A percentile compares a stretch with the other conserved stretches of the same genome.
phyloP scores from a whole-genome alignment of 2,888 invertebrate genomes.

The Platynereis dumerilii region DNA sequence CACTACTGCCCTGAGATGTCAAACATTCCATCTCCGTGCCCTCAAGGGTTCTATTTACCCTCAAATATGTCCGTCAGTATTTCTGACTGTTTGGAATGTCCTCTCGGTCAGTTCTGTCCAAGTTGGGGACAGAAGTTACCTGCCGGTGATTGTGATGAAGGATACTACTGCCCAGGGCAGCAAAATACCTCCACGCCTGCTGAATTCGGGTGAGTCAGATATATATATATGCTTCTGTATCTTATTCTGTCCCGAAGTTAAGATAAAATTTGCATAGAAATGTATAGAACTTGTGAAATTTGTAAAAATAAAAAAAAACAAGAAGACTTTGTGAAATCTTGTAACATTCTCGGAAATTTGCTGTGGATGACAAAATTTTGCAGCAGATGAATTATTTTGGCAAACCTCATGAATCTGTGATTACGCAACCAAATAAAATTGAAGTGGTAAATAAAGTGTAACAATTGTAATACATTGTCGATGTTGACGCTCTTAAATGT shows the following conservation, averaged over 20 bases:
- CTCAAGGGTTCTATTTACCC: conserved; percentile 45
- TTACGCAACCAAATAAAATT: no score
- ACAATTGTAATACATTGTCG: no score
- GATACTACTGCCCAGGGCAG: conserved; percentile 57
- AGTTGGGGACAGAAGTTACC: conserved; percentile 46
- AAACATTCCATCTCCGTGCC: conserved; percentile 42
- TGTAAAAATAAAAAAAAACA: no score
- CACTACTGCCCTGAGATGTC: conserved; percentile 54
- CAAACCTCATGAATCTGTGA: no score
- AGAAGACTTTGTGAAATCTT: no score
- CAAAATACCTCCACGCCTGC: conserved; percentile 53
- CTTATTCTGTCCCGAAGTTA: neutral
- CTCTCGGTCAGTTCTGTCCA: conserved; percentile 48
- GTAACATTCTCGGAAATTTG: neutral
- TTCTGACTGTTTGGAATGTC: conserved; percentile 45
- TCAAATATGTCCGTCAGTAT: conserved; percentile 45
- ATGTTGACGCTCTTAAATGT: no score
- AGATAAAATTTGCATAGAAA: no score
- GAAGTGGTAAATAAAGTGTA: no score
- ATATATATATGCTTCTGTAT: neutral
- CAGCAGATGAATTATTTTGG: no score
- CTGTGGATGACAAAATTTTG: no score
- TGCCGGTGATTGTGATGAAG: conserved; percentile 50
- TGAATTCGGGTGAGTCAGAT: conserved; percentile 43
- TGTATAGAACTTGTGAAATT: no score